Conservation (phyloP, 2,113 vertebrate genomes). For the Theristicus caerulescens region DNA sequence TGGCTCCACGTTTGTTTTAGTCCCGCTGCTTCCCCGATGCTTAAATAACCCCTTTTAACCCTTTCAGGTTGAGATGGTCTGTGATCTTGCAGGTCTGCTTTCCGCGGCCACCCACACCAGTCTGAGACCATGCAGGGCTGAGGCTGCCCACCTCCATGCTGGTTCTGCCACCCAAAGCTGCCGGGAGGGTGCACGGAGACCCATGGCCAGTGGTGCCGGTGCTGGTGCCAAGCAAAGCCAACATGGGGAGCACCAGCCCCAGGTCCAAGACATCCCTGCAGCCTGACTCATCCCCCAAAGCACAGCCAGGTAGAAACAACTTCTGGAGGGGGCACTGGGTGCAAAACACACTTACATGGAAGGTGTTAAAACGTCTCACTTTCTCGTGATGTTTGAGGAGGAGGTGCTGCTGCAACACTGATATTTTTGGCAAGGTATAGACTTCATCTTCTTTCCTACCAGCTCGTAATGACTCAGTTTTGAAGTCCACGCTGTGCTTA, state of each 20-base stretch:
- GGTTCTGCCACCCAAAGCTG: neutral
- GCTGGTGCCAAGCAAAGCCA: neutral
- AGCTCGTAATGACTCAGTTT: neutral
- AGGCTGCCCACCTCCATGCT: neutral
- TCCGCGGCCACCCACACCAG: accelerated
- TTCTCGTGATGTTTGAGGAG: neutral
- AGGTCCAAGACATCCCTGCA: neutral
- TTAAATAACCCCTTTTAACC: neutral
- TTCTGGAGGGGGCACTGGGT: neutral
- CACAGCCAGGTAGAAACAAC: neutral
- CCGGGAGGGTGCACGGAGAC: neutral
- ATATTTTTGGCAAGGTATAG: neutral
- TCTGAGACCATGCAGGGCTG: neutral
- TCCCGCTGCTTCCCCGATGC: neutral
- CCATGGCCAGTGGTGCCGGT: neutral
- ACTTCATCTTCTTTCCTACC: neutral
- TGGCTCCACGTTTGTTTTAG: neutral
- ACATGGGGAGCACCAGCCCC: neutral
- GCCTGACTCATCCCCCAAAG: neutral
- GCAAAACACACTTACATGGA: neutral
- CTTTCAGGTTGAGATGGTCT: neutral
- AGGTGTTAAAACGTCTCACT: neutral
- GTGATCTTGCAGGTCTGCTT: neutral
- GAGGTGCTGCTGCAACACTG: neutral
- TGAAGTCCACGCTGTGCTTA: neutral